Evolutionary conservation across 1,140 invertebrate species (phyloP).

Genomic region (Melitaea cinxia): DNA sequence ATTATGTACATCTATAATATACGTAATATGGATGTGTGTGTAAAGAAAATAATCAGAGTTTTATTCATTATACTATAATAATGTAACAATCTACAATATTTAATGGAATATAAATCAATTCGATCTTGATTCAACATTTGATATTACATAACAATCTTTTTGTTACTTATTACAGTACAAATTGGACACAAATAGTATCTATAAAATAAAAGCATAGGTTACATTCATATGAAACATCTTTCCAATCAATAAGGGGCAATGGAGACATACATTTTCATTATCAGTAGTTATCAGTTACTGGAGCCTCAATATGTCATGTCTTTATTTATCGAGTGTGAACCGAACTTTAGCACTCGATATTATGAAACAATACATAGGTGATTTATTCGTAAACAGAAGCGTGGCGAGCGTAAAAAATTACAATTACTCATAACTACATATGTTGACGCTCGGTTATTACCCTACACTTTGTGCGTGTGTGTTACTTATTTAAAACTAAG

Average conservation of each 20-base stretch:
- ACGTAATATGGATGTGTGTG: too few species aligned
- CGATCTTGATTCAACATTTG: too few species aligned
- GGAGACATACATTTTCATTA: constrained; percentile 60
- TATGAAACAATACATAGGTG: constrained; percentile 28
- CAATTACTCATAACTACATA: not conserved
- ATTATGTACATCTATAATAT: too few species aligned
- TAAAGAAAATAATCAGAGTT: too few species aligned
- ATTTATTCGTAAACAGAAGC: constrained; percentile 1
- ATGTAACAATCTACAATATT: too few species aligned
- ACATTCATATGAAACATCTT: constrained; percentile 24
- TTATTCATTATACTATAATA: too few species aligned
- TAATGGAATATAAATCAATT: too few species aligned
- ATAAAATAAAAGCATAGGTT: constrained; percentile 20
- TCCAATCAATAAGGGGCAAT: constrained; percentile 57
- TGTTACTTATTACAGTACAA: not conserved
- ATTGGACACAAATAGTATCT: constrained; percentile 8
- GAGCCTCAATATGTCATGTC: constrained; percentile 66
- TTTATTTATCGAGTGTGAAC: constrained; percentile 53
- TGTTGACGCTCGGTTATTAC: too few species aligned
- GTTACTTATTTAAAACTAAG: too few species aligned
- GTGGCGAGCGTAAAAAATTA: not conserved
- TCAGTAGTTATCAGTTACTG: constrained; percentile 50
- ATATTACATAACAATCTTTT: not conserved
- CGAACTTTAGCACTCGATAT: constrained; percentile 45
- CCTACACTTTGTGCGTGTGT: too few species aligned